Base-by-base conservation (phyloP, 1,140 invertebrate genomes). In the Calycopis cecrops region DNA sequence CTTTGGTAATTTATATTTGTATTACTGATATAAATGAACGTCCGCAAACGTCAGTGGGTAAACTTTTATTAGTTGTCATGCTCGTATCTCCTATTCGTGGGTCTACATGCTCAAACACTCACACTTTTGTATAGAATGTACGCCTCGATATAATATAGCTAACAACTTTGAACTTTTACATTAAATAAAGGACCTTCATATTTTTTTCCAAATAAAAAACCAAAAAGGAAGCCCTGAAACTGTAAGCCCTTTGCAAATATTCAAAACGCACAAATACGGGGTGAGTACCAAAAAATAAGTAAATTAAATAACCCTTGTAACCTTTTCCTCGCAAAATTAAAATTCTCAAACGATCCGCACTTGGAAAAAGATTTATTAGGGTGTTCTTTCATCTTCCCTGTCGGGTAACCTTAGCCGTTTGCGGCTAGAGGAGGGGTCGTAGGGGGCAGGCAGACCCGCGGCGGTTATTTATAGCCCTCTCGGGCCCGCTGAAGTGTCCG, bases 321-420 rank as follows among this genome's bases (percentile, higher is more conserved):
- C 68, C 71, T 71, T 77, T 62, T 70, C 60, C 68, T 66, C 62
- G 68, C 74, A 72, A 84, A 85, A 85, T 85, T 85, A 84, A 85
- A 85, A 85, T 84, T 84, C 82, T 82, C 76, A 75, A 80, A 84
- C 76, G 68, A 75, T 75, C 73, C 74, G 63, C 79, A 79, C 83
- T 84, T 86, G 76, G 79, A 81, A 85, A 79, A 80, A 85, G 79
- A 85, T 85, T 84, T 85, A 84, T 84, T 72, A 68, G 77, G 79
- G 79, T 70, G 67, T 83, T 84, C 80, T 83, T 81, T 84, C 77
- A 84, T 84, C 83, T 84, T 86, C 73, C 69, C 75, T 76, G 62
- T 60, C 67, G 71, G 68, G 76, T 73, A 76, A 80, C 80, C 82
- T 85, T 80, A 82, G 80, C 68, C 78, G 76, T 76, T 81, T 76